Percentiles rank a stretch among this genome's conserved stretches.
Evolutionary conservation across 2,113 vertebrate genomes (phyloP).

Genomic region (Rhynchopsitta pachyrhyncha): DNA sequence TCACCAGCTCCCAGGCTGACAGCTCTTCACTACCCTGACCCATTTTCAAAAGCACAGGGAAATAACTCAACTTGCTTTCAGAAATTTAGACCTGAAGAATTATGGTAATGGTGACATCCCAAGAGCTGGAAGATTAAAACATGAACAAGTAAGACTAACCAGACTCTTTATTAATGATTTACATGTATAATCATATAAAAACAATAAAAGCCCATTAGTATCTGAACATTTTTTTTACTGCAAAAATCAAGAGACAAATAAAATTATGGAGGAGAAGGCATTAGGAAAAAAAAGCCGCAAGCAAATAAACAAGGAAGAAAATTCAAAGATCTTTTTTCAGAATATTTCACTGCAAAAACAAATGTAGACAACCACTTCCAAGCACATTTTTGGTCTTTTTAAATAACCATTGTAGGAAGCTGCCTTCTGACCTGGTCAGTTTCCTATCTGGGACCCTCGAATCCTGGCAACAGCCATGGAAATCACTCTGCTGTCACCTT

Average conservation of each 20-base stretch:
- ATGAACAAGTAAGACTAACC: background rate
- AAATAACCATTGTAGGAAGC: background rate
- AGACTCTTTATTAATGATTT: background rate
- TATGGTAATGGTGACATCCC: background rate
- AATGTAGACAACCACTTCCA: background rate
- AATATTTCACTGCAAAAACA: background rate
- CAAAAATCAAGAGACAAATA: background rate
- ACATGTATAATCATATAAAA: background rate
- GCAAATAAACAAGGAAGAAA: background rate
- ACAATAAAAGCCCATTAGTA: background rate
- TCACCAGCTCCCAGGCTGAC: background rate
- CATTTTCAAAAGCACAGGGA: background rate
- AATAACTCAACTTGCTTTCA: background rate
- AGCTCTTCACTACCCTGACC: background rate
- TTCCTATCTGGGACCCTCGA: background rate
- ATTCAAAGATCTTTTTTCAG: background rate
- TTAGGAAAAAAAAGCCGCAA: background rate
- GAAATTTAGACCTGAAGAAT: background rate
- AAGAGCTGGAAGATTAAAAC: background rate
- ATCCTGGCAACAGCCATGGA: background rate
- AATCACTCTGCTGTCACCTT: background rate
- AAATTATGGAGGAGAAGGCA: fast-evolving
- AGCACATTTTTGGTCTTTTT: background rate
- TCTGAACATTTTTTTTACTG: background rate
- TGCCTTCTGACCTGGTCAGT: background rate